These are phyloP conservation scores for Sander vitreus DNA, from an alignment of 2,113 vertebrate species.

Conservation along the genomic window DNA sequence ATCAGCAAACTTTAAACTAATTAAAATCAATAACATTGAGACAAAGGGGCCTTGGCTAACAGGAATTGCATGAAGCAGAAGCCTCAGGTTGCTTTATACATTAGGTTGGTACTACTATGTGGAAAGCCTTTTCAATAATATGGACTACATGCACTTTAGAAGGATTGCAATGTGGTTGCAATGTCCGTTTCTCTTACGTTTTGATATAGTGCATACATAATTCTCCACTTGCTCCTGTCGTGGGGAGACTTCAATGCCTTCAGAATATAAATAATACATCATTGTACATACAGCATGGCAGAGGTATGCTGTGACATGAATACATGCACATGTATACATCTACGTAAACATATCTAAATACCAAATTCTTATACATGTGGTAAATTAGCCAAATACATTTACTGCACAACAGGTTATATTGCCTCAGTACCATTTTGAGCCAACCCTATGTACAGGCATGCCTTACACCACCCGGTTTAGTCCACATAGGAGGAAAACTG, in stretches of 20 bases:
- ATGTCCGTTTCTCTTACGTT: background rate
- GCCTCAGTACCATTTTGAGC: background rate
- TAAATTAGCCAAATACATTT: background rate
- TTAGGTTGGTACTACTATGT: background rate
- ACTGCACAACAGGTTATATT: background rate
- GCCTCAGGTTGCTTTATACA: background rate
- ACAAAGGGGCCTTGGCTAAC: constrained; percentile 33
- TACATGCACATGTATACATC: background rate
- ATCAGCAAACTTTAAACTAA: constrained; percentile 64
- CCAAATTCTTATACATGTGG: background rate
- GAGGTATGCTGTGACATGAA: background rate
- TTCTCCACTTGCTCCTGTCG: background rate
- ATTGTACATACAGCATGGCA: background rate
- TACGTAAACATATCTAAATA: background rate
- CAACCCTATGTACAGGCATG: constrained; percentile 8
- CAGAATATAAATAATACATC: background rate
- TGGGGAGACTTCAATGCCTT: background rate
- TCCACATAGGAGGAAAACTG: background rate
- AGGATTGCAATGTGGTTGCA: background rate
- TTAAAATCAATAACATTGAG: constrained; percentile 67
- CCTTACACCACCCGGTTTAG: constrained; percentile 1
- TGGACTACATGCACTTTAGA: background rate
- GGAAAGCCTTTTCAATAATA: background rate
- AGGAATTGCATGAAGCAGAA: background rate
- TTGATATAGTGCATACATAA: background rate